A percentile compares a stretch with the other conserved stretches of the same genome.
Conservation (phyloP, 2,888 invertebrate genomes). For the Deilephila porcellus region DNA sequence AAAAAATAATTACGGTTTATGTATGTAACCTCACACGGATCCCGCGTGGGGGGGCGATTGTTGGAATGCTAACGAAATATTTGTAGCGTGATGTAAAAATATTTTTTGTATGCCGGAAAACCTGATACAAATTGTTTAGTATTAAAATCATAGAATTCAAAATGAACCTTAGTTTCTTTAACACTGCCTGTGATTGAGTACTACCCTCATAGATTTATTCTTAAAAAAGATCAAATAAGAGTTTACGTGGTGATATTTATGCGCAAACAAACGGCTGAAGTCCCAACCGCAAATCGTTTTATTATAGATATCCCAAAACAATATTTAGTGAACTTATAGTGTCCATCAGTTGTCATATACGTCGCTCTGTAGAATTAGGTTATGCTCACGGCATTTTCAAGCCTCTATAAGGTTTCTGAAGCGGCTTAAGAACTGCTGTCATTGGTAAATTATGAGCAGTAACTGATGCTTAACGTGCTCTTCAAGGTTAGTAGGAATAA, state of each 20-base stretch:
- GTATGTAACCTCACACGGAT: neutral
- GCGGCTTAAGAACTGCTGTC: neutral
- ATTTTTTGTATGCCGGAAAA: neutral
- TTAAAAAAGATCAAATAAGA: too few species aligned
- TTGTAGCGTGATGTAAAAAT: neutral
- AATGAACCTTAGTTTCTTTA: too few species aligned
- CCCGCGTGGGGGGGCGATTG: neutral
- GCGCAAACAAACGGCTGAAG: too few species aligned
- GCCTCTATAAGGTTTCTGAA: neutral
- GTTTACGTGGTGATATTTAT: too few species aligned
- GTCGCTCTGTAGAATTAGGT: neutral
- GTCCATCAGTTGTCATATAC: neutral
- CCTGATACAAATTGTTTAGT: neutral
- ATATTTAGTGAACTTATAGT: neutral
- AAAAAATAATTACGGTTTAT: constrained; percentile 18
- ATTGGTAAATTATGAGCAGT: neutral
- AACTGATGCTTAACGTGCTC: neutral
- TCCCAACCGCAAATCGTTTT: too few species aligned
- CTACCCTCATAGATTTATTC: too few species aligned
- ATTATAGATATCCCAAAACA: too few species aligned
- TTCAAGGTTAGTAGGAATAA: too few species aligned
- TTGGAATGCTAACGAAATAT: too few species aligned
- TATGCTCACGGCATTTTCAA: neutral
- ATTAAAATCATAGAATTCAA: too few species aligned
- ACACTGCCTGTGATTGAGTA: too few species aligned